Percentiles rank a stretch among this genome's conserved stretches.
Conservation (phyloP, 2,113 vertebrate genomes). For the Aepyceros melampus region DNA sequence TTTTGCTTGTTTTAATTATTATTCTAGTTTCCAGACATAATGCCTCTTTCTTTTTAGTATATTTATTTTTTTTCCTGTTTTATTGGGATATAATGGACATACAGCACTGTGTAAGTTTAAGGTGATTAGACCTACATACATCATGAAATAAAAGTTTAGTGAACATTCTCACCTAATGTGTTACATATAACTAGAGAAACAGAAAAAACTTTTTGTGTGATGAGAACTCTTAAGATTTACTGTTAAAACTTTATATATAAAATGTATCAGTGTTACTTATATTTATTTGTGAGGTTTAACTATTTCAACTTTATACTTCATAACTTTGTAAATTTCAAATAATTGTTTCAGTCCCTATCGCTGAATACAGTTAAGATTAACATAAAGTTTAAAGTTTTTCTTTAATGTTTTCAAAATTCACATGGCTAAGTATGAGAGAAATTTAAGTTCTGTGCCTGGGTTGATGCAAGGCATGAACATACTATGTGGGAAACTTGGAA, state of each 20-base stretch:
- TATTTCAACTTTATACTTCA: background rate
- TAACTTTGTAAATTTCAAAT: background rate
- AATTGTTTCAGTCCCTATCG: background rate
- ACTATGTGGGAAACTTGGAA: background rate
- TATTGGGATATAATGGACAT: background rate
- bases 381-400: background rate
- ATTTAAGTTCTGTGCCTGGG: background rate
- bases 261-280: background rate
- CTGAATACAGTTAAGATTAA: background rate
- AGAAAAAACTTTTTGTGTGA: background rate
- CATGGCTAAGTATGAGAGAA: background rate
- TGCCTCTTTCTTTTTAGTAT: background rate
- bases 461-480: background rate
- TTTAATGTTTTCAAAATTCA: background rate
- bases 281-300: background rate
- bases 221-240: background rate
- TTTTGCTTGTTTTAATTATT: background rate
- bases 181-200: background rate
- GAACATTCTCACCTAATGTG: background rate
- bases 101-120: background rate
- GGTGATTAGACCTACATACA: background rate
- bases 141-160: background rate
- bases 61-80: background rate
- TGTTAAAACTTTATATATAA: background rate
- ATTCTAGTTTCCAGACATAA: background rate